These are phyloP conservation scores for Ganaspis brasiliensis DNA, from an alignment of 2,888 invertebrate genomes.

Conservation along the genomic window DNA sequence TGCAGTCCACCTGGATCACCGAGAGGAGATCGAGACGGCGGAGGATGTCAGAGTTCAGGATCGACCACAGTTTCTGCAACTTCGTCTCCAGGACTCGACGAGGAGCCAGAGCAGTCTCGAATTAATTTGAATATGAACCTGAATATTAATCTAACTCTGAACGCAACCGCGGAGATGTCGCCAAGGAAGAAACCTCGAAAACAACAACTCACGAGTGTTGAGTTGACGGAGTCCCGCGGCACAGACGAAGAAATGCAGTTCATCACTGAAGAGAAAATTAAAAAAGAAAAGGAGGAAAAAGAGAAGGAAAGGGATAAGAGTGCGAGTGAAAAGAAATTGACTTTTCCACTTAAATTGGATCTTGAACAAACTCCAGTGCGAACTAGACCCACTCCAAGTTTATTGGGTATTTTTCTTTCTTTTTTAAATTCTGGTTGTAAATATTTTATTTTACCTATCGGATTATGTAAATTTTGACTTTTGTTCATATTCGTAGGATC, in stretches of 20 bases:
- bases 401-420: conserved; percentile 69
- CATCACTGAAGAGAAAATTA: conserved; percentile 82
- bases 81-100: conserved; percentile 88
- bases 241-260: conserved; percentile 84
- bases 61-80: conserved; percentile 94
- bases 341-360: conserved; percentile 66
- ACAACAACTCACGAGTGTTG: conserved; percentile 85
- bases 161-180: conserved; percentile 84
- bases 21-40: conserved; percentile 75
- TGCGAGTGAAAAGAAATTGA: conserved; percentile 67
- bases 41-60: conserved; percentile 83
- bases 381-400: conserved; percentile 72
- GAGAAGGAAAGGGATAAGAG: conserved; percentile 42
- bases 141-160: conserved; percentile 63
- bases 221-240: conserved; percentile 75
- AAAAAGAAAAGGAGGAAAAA: conserved; percentile 79
- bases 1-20: conserved; percentile 78
- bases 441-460: too few relatives aligned
- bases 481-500: conserved; percentile 51
- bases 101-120: conserved; percentile 82
- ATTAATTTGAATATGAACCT: conserved; percentile 57
- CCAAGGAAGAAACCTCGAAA: conserved; percentile 96
- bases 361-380: conserved; percentile 67
- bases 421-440: too few relatives aligned
- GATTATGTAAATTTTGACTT: too few relatives aligned